phyloP scores from a whole-genome alignment of 2,888 invertebrate genomes.

The Heliconius ethilla region DNA sequence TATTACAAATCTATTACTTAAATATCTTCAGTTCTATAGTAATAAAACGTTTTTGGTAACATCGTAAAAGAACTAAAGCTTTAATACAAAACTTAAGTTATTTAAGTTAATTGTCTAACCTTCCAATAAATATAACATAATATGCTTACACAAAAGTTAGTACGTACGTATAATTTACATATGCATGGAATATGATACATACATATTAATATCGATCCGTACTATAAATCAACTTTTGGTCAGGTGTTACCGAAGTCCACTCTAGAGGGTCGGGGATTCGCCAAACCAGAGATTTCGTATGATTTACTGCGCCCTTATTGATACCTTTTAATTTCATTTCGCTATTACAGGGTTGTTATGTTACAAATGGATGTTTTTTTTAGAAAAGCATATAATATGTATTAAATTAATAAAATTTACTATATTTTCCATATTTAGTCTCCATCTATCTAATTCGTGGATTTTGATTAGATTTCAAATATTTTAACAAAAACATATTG shows the following conservation, averaged over 20 bases:
- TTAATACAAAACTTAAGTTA: background rate
- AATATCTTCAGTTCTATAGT: no score
- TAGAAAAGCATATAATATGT: background rate
- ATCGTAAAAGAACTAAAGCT: background rate
- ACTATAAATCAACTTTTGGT: conserved; percentile 51
- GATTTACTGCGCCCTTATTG: conserved; percentile 75
- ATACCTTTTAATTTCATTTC: conserved; percentile 69
- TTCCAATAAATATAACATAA: background rate
- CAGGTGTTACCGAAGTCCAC: conserved; percentile 70
- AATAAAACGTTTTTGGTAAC: background rate
- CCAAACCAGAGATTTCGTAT: conserved; percentile 65
- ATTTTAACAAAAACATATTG: background rate
- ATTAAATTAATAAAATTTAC: background rate
- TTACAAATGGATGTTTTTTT: conserved; percentile 14
- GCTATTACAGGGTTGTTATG: conserved; percentile 29
- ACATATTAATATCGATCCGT: conserved; percentile 16
- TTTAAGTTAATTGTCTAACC: background rate
- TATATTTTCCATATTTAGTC: background rate
- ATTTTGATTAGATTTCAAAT: background rate
- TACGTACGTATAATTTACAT: background rate
- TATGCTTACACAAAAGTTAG: background rate
- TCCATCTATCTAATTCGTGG: background rate
- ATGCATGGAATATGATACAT: background rate
- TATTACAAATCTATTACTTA: no score
- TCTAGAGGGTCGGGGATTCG: conserved; percentile 65